Percentiles rank a stretch among this genome's conserved stretches.
These are phyloP conservation scores for Rhizoglyphus robini DNA, from an alignment of 1,140 invertebrate species.

Conservation along the genomic window DNA sequence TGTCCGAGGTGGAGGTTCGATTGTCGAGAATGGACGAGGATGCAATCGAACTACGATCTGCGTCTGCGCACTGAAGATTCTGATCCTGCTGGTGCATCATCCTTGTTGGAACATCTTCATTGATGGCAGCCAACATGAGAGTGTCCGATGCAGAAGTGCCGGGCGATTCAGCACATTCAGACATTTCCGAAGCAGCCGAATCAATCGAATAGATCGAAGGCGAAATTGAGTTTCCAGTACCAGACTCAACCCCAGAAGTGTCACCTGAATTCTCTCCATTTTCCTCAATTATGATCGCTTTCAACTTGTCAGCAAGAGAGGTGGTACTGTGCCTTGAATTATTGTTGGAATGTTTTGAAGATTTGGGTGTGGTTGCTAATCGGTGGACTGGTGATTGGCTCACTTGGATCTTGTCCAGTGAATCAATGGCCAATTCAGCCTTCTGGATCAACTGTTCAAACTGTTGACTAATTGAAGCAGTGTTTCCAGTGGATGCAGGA, in stretches of 20 bases:
- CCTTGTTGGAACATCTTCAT: constrained; percentile 2
- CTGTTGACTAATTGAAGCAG: constrained; percentile 63
- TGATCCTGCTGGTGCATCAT: neutral
- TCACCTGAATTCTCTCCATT: neutral
- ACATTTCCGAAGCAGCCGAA: neutral
- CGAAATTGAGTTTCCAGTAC: neutral
- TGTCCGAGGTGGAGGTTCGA: neutral
- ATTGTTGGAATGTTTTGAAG: neutral
- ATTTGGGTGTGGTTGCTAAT: neutral
- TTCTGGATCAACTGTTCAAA: constrained; percentile 68
- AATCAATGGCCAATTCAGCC: constrained; percentile 38
- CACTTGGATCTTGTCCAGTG: constrained; percentile 16
- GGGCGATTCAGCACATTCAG: neutral
- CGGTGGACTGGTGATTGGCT: neutral
- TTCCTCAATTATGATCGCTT: constrained; percentile 9
- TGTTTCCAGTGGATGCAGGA: neutral
- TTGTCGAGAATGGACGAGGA: constrained; percentile 8
- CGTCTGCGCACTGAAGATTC: neutral
- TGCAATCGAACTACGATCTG: constrained; percentile 3
- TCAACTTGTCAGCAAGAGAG: constrained; percentile 8
- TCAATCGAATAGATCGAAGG: constrained; percentile 6
- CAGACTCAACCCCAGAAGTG: neutral
- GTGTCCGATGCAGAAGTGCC: constrained; percentile 8
- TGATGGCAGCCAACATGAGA: constrained; percentile 9
- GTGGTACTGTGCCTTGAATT: neutral